A percentile compares a stretch with the other conserved stretches of the same genome.
Conservation (phyloP, 2,888 invertebrate species). For the Ectemnius cavifrons region DNA sequence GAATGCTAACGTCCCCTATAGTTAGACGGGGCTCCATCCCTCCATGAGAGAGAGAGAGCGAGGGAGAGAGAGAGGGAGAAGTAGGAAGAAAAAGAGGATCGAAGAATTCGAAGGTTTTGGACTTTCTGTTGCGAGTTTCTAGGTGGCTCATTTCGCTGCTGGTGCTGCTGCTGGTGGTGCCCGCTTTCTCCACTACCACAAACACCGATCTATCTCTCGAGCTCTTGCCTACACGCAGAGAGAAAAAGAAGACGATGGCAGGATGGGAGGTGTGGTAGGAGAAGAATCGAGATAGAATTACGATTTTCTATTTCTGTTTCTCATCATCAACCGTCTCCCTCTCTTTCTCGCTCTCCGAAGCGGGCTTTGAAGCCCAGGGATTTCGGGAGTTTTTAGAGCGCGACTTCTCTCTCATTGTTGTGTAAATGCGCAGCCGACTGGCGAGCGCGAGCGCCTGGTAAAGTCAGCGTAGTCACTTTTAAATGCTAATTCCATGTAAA, state of each 20-base stretch:
- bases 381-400: slow-evolving; percentile 76
- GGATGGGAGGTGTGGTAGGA: slow-evolving; percentile 40
- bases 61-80: background rate
- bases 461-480: slow-evolving; percentile 67
- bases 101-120: no score
- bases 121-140: no score
- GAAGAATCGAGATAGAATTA: slow-evolving; percentile 63
- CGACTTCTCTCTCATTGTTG: slow-evolving; percentile 76
- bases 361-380: slow-evolving; percentile 66
- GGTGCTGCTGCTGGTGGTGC: no score
- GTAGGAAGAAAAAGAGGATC: background rate
- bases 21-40: slow-evolving; percentile 53
- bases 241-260: slow-evolving; percentile 9
- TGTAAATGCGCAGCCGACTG: slow-evolving; percentile 73
- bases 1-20: slow-evolving; percentile 60
- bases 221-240: slow-evolving; percentile 4
- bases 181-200: no score
- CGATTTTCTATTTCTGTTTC: slow-evolving; percentile 36
- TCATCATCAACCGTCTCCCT: slow-evolving; percentile 30
- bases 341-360: slow-evolving; percentile 52
- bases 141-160: no score
- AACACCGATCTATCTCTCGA: no score
- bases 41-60: background rate
- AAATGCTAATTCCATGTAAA: slow-evolving; percentile 75
- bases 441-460: slow-evolving; percentile 69